Base-by-base conservation (phyloP, 2,888 invertebrate genomes). In the Phortica magna region DNA sequence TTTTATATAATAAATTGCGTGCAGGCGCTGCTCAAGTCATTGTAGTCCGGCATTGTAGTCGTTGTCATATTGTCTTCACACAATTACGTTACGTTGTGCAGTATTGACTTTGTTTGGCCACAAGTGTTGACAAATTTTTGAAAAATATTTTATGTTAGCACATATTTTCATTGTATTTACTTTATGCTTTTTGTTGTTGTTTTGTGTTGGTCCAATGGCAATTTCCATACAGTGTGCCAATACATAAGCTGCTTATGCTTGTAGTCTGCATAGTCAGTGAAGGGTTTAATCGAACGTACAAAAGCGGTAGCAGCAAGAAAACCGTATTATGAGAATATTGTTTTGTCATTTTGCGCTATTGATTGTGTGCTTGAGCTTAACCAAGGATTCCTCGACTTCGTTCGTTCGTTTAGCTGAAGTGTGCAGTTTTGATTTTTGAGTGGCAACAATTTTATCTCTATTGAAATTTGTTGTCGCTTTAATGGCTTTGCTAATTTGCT, bases 161-260 rank as follows among this genome's bases (percentile, higher is more conserved):
- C 1, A 31, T 31, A 31, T 31, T 31, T 48, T 14, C 9, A 48
- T 48, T 12, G 7, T 6, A 48, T 48, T 48, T 48, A 0, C 48
- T 14, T 64, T 64, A 10, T 14, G n/a, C n/a, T 31, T 31, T 31
- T 64, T 64, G 7, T 9, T 64, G 31, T 64, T 12, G 9, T 48
- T 48, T 19, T 31, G 14, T 14, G 64, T 39, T 9, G 64, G 39
- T 55, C 9, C 48, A 48, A 48, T 2, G 9, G 48, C 0, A 48
- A 48, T 48, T 48, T 48, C 10, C 7, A 48, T 48, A 48, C 7
- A 22, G 19, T 31, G 39, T 10, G 22, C 31, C 5, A 64, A 64
- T 39, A 64, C 14, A 31, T 64, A 64, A 64, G 64, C 64, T 14
- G 64, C 64, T 64, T 64, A 64, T 64, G 10, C 64, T 31, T 64